phyloP scores from a whole-genome alignment of 1,140 invertebrate genomes.

The Steinernema feltiae region DNA sequence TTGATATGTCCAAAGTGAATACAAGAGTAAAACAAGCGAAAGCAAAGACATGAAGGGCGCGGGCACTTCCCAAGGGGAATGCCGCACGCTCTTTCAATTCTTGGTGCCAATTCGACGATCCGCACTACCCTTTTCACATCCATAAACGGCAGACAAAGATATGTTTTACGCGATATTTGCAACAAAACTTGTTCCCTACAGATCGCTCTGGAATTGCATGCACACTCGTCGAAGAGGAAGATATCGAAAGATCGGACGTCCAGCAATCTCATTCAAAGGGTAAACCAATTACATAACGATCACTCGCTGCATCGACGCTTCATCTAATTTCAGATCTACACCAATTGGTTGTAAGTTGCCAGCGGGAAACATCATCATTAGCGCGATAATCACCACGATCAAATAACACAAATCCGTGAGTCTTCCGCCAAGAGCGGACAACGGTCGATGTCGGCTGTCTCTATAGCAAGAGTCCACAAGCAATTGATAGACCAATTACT shows the following conservation, averaged over 20 bases:
- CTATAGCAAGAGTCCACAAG: too few species aligned
- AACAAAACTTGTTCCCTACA: too few species aligned
- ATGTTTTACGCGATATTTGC: too few species aligned
- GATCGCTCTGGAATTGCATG: too few species aligned
- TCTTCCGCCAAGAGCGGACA: too few species aligned
- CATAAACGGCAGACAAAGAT: too few species aligned
- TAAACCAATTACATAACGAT: conserved; percentile 4
- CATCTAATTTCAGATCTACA: not conserved
- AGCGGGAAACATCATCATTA: not conserved
- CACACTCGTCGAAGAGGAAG: not conserved
- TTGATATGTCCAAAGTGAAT: conserved; percentile 14
- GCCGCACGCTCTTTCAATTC: not conserved
- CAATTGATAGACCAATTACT: too few species aligned
- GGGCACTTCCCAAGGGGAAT: not conserved
- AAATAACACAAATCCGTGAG: not conserved
- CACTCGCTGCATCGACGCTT: not conserved
- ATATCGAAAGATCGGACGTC: not conserved
- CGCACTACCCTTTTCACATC: not conserved
- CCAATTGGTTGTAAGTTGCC: not conserved
- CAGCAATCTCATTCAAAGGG: conserved; percentile 4
- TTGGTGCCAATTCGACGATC: not conserved
- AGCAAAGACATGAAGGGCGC: conserved; percentile 10
- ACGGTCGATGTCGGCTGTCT: too few species aligned
- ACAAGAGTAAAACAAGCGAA: conserved; percentile 13
- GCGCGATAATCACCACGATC: not conserved